A percentile compares a stretch with the other conserved stretches of the same genome.
phyloP scores from a whole-genome alignment of 2,888 invertebrate genomes.

The Agonopterix subpropinquella region DNA sequence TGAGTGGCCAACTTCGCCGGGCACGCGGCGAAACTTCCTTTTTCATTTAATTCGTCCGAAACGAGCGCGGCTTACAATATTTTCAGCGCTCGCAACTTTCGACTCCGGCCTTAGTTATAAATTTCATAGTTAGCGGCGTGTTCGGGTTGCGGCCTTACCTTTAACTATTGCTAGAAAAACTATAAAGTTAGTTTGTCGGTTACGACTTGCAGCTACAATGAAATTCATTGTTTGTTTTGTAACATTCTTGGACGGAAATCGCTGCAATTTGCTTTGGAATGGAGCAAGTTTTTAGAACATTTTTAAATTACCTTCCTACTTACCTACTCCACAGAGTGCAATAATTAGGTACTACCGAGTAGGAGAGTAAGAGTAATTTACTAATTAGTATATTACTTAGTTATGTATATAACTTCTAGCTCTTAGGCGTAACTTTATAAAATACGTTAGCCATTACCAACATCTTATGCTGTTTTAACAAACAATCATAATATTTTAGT shows the following conservation, averaged over 20 bases:
- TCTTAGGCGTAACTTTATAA: no score
- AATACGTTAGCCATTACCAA: no score
- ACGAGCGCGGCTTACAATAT: slow-evolving; percentile 72
- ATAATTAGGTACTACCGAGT: no score
- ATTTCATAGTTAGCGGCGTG: slow-evolving; percentile 51
- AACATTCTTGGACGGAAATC: not conserved
- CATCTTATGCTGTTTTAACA: no score
- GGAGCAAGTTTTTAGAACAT: no score
- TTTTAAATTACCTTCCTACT: no score
- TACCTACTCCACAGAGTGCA: no score
- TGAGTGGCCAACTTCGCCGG: slow-evolving; percentile 65
- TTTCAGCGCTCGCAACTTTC: slow-evolving; percentile 67
- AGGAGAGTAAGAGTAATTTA: no score
- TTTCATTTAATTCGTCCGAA: slow-evolving; percentile 73
- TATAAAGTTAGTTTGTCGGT: not conserved
- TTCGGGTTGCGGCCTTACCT: not conserved
- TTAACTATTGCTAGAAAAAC: not conserved
- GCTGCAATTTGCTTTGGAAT: no score
- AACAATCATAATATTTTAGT: no score
- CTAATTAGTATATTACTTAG: no score
- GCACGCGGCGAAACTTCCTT: slow-evolving; percentile 63
- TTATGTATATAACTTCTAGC: no score
- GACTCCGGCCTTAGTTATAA: slow-evolving; percentile 59
- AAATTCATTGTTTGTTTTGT: not conserved
- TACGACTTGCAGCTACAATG: not conserved